Evolutionary conservation across 2,888 invertebrate species (phyloP), one percentile per base, ranked within the genome.

Genomic region (Erpobdella octoculata): DNA sequence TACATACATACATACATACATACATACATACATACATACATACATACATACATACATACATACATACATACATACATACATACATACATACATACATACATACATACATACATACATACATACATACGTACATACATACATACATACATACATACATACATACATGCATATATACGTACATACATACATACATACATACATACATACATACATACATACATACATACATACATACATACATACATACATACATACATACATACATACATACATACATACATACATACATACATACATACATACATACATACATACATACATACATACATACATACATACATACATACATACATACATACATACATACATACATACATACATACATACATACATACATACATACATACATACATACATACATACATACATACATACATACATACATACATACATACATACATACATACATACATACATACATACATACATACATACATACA

Each of bases 361-460:
- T n/a, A 41, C 46, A 41, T n/a, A 41, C 46, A 41, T n/a, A 41
- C 12, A 41, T 41, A 41, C 46, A 41, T n/a, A 41, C 12, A 41
- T n/a, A n/a, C 46, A 41, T n/a, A 41, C 12, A 41, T 41, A 41
- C 46, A 41, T 15, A 33, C 66, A 66, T 33, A 66, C 66, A 66
- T 33, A 66, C 66, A 33, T 33, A 66, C 66, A 66, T 33, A 66
- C 66, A 59, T 3, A 5, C 66, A 66, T 33, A 66, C 66, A 66
- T 33, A 66, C 66, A 33, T 33, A 2, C 66, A 66, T 33, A 33
- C 66, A 59, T 25, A 59, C 59, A 59, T 25, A 59, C 59, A 59
- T 25, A 59, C 59, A 59, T 25, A 59, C 59, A 59, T 25, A 59
- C 59, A 59, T 25, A 59, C 59, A 59, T 25, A 59, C 59, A 59